A percentile compares a stretch with the other conserved stretches of the same genome.
These are phyloP conservation scores for Sialia sialis DNA, from an alignment of 2,113 vertebrate genomes.

Conservation along the genomic window DNA sequence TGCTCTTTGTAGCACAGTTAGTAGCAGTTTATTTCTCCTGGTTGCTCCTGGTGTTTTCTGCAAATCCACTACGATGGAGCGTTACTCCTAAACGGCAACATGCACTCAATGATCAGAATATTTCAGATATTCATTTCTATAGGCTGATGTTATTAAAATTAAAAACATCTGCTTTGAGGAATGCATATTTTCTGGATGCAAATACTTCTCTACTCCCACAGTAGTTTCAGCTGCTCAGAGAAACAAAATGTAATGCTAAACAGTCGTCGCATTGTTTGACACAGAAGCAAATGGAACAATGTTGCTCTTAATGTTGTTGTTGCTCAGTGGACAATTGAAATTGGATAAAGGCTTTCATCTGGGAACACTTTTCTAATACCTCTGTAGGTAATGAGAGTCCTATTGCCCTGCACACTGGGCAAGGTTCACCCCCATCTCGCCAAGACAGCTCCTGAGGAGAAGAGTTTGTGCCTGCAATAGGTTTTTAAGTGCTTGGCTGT, in stretches of 20 bases:
- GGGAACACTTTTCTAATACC: constrained; percentile 68
- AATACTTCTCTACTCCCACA: constrained; percentile 57
- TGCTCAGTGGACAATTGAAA: constrained; percentile 67
- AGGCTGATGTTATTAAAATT: constrained; percentile 67
- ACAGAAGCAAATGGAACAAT: constrained; percentile 71
- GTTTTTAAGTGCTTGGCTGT: neutral
- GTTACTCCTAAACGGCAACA: constrained; percentile 19
- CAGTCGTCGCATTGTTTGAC: constrained; percentile 64
- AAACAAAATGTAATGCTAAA: constrained; percentile 45
- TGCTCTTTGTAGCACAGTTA: constrained; percentile 10
- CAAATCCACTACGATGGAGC: neutral
- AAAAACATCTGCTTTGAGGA: constrained; percentile 69
- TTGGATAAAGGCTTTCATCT: constrained; percentile 76
- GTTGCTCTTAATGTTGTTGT: constrained; percentile 61
- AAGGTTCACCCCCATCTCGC: neutral
- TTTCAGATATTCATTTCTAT: constrained; percentile 63
- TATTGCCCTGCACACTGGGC: neutral
- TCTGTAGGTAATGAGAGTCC: constrained; percentile 64
- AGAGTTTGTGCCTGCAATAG: neutral
- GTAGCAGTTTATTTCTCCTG: constrained; percentile 26
- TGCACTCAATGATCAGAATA: constrained; percentile 29
- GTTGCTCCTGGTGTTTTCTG: constrained; percentile 31
- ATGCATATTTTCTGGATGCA: constrained; percentile 53
- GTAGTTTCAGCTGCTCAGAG: constrained; percentile 40
- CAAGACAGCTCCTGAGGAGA: neutral